Percentiles rank a stretch among this genome's conserved stretches.
phyloP scores from a whole-genome alignment of 1,140 invertebrate genomes.

The Drosophila leontia region DNA sequence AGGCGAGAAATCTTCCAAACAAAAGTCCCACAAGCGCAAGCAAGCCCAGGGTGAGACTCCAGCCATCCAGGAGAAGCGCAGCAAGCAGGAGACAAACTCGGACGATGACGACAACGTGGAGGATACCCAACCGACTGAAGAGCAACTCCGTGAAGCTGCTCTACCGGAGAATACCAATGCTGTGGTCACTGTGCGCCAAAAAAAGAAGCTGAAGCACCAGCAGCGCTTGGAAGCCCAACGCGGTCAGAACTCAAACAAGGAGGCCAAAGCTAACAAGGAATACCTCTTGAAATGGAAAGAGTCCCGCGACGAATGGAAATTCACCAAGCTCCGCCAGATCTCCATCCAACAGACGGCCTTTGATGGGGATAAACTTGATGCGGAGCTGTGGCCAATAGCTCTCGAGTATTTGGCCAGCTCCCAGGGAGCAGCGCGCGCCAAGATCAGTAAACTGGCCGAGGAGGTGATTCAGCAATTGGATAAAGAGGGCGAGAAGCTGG shows the following conservation, averaged over 20 bases:
- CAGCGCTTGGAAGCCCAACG: slow-evolving; percentile 66
- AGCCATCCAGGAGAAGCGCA: slow-evolving; percentile 54
- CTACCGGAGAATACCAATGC: slow-evolving; percentile 75
- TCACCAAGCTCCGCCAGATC: slow-evolving; percentile 91
- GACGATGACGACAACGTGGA: slow-evolving; percentile 35
- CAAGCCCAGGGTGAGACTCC: background rate
- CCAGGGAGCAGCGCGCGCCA: slow-evolving; percentile 88
- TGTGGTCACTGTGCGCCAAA: slow-evolving; percentile 75
- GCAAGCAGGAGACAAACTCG: slow-evolving; percentile 19
- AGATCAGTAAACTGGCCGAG: slow-evolving; percentile 87
- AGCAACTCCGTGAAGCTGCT: slow-evolving; percentile 63
- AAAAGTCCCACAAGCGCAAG: slow-evolving; percentile 59
- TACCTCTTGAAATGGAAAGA: slow-evolving; percentile 90
- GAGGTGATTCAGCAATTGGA: slow-evolving; percentile 88
- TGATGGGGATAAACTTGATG: slow-evolving; percentile 86
- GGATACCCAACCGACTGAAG: slow-evolving; percentile 61
- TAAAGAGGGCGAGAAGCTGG: slow-evolving; percentile 85
- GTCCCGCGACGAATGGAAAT: slow-evolving; percentile 90
- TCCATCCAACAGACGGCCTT: slow-evolving; percentile 90
- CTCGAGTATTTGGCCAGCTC: slow-evolving; percentile 90
- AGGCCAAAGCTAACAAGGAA: slow-evolving; percentile 85
- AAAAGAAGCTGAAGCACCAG: slow-evolving; percentile 79
- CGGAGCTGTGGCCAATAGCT: slow-evolving; percentile 87
- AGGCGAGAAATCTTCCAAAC: background rate
- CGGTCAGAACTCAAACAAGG: slow-evolving; percentile 67